A percentile compares a stretch with the other conserved stretches of the same genome.
phyloP scores from a whole-genome alignment of 2,797 vertebrate genomes.

The Schizopygopsis malacanthus region DNA sequence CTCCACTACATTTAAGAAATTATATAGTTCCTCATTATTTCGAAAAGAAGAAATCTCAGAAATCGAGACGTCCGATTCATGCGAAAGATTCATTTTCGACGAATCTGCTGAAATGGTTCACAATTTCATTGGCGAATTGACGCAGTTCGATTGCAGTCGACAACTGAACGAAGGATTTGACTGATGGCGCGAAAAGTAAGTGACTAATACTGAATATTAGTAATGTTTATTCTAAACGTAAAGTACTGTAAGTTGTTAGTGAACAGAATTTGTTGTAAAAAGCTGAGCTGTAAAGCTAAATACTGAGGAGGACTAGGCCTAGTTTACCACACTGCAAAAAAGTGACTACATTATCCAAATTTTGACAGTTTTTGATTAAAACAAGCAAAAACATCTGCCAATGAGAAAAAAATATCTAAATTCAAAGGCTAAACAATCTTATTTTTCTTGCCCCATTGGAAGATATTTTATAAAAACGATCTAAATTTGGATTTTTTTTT shows the following conservation, averaged over 20 bases:
- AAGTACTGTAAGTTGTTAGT: not conserved
- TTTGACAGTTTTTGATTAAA: too few relatives aligned
- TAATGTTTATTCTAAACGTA: not conserved
- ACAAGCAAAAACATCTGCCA: too few relatives aligned
- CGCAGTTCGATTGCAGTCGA: too few relatives aligned
- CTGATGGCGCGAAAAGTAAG: not conserved
- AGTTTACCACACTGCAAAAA: too few relatives aligned
- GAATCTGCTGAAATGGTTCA: not conserved
- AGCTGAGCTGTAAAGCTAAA: not conserved
- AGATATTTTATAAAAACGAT: too few relatives aligned
- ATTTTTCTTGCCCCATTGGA: too few relatives aligned
- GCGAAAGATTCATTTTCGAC: not conserved
- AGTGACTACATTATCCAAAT: too few relatives aligned
- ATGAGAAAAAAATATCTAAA: too few relatives aligned
- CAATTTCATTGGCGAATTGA: not conserved
- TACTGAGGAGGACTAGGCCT: not conserved
- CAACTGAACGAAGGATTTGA: too few relatives aligned
- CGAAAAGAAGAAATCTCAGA: not conserved
- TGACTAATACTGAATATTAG: not conserved
- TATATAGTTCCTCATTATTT: not conserved
- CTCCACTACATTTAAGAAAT: not conserved
- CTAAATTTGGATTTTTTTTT: too few relatives aligned
- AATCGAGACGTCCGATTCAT: not conserved
- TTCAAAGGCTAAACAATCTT: too few relatives aligned
- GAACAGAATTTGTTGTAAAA: not conserved